A percentile compares a stretch with the other conserved stretches of the same genome.
These are phyloP conservation scores for Phalacrocorax aristotelis DNA, from an alignment of 2,113 vertebrate genomes.

Conservation along the genomic window DNA sequence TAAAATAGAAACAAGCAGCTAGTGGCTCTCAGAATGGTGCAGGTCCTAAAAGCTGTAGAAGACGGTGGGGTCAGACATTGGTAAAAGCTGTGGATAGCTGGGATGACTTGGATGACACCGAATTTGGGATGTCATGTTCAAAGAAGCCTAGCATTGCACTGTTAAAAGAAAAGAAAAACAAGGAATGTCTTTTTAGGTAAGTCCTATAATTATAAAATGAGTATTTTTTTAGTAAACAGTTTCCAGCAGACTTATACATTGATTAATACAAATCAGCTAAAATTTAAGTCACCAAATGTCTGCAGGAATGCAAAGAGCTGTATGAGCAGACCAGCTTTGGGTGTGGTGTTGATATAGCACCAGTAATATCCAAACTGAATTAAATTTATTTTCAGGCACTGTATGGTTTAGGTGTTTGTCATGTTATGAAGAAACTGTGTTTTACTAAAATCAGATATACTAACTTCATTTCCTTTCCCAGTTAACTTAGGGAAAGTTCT, in stretches of 20 bases:
- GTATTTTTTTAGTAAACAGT: background rate
- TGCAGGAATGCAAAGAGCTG: background rate
- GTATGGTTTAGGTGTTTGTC: background rate
- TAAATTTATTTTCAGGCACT: background rate
- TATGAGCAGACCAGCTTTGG: background rate
- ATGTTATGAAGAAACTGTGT: background rate
- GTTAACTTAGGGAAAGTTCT: background rate
- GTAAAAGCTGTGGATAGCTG: constrained; percentile 84
- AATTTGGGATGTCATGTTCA: constrained; percentile 83
- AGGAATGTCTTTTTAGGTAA: constrained; percentile 75
- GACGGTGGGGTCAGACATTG: constrained; percentile 89
- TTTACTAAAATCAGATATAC: background rate
- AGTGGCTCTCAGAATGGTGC: constrained; percentile 70
- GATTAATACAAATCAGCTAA: background rate
- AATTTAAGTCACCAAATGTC: background rate
- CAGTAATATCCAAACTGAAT: background rate
- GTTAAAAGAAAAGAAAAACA: constrained; percentile 79
- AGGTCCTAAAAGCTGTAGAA: constrained; percentile 80
- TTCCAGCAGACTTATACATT: background rate
- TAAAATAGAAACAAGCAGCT: constrained; percentile 74
- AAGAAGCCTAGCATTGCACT: constrained; percentile 85
- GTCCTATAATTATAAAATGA: background rate
- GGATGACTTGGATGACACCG: constrained; percentile 83
- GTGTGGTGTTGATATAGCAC: background rate
- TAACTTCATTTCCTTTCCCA: background rate